Evolutionary conservation across 2,888 invertebrate species (phyloP), one percentile per base, ranked within the genome.

Genomic region (Pterostichus madidus): DNA sequence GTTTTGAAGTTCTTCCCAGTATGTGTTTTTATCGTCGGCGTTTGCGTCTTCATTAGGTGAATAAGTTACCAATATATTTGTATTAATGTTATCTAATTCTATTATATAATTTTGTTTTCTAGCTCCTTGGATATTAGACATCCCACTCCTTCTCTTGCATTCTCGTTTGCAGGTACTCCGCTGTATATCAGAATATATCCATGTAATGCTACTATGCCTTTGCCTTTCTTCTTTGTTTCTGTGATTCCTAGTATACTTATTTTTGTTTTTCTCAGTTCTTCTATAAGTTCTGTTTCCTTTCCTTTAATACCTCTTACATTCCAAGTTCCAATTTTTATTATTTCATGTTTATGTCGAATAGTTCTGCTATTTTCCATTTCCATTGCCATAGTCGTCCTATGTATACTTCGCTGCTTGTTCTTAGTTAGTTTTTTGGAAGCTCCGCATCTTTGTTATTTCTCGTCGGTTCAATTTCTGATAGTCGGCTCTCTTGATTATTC

Each of bases 131-230:
- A 10, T 17, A 59, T 31, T 24, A 59, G 7, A 59, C 59, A 59
- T 59, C 59, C 59, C 24, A 59, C 59, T 59, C 59, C 24, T 59
- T 59, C 31, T 59, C 17, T 59, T 59, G 59, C 59, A 24, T 59
- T 59, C 17, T 17, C 59, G 8, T 31, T 17, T 59, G 8, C 17
- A 6, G 59, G 31, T 59, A 59, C 31, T 59, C 59, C 53, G 15
- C 15, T 15, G n/a, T 53, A 53, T n/a, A 53, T 53, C 15, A 53
- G 53, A 8, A 59, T 10, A 59, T 59, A 24, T 8, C 24, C 59
- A 10, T 59, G n/a, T 59, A 59, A 5, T 8, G 24, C 8, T 59
- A 17, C 15, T 24, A 59, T 59, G 7, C 59, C 59, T 59, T 59
- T 59, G 7, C 53, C n/a, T 24, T 24, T 24, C 24, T 24, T 24